Base-by-base conservation (phyloP, 2,113 vertebrate species). In the Hippocampus barbouri region DNA sequence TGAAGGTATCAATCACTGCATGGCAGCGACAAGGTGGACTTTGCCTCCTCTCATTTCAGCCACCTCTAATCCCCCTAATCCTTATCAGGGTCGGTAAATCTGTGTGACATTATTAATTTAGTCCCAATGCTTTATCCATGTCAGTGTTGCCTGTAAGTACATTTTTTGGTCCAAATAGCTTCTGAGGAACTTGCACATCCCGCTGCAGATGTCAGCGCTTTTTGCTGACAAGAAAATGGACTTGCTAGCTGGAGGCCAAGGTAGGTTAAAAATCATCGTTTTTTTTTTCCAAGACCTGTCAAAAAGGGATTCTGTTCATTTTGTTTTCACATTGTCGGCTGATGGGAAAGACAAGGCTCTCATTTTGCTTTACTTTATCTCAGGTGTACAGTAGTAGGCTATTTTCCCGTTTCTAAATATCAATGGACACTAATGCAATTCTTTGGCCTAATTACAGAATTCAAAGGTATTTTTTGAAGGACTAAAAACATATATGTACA, bases 41-140 rank as follows among this genome's bases (percentile, higher is more conserved):
- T 49, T 21, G 8, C 62, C 73, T 72, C 72, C 62, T 72, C 69
- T 83, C 75, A 75, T 80, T 83, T 85, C 75, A 82, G 74, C 70
- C 64, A 49, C 53, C 45, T 83, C 73, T 90, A 91, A 90, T 92
- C 89, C 86, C 62, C 25, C 73, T 89, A 92, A 91, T 93, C 92
- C 89, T 72, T 68, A 71, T 86, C 80, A 86, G 83, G 88, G 87
- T 87, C 87, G 87, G 73, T 21, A 68, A 75, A 79, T 77, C 75
- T 79, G 76, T 73, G 49, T 75, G 73, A 79, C 83, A 84, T 70
- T 71, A 59, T 79, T 74, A 72, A 6, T 72, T 69, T 65, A 49
- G 68, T 61, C 78, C 72, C 61, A 64, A 1, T 74, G 66, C 71
- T 59, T 71, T 25, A 49, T 69, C 62, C 51, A 30, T 72, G 68